Base-by-base conservation (phyloP, 2,797 vertebrate species). In the Mormyrus hasselquistii region DNA sequence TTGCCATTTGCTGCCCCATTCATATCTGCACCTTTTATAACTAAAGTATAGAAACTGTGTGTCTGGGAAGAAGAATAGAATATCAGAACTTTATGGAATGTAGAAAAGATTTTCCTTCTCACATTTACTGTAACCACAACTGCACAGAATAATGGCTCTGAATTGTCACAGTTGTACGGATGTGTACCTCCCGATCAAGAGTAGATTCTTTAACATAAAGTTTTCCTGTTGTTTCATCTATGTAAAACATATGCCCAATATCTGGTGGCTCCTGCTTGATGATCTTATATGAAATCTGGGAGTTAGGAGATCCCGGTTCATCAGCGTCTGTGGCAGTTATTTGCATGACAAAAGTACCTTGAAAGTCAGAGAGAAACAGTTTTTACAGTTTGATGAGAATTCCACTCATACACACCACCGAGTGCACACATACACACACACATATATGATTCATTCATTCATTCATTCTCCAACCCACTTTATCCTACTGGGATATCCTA, bases 131-230 rank as follows among this genome's bases (percentile, higher is more conserved):
- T 6, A 76, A 79, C 16, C 14, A 41, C 38, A 19, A n/a, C 16
- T 41, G 14, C 1, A 16, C 4, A 19, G 34, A 79, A 69, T 69
- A 69, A 69, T 69, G 25, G 10, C 38, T 44, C 2, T 79, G 38
- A 79, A n/a, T 79, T 76, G 69, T 41, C 14, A 76, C 34, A 25
- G 34, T 44, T 41, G 38, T 19, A 79, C 14, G 6, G 25, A n/a
- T 47, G 22, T 90, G 94, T 93, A 99, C 98, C 96, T 99, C 98
- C 97, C 98, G 96, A 92, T 99, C 97, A 91, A 99, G 94, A 5
- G 88, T 76, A 22, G 92, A 1, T 0, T 9, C 83, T 41, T 90
- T 92, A 59, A 97, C 96, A 3, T 0, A 89, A 91, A 99, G 82
- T 7, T 92, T 93, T 0, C 98, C 98, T 25, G 29, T 12, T 0